Evolutionary conservation across 2,888 invertebrate genomes (phyloP).

Genomic region (Aleiodes leptofemur): DNA sequence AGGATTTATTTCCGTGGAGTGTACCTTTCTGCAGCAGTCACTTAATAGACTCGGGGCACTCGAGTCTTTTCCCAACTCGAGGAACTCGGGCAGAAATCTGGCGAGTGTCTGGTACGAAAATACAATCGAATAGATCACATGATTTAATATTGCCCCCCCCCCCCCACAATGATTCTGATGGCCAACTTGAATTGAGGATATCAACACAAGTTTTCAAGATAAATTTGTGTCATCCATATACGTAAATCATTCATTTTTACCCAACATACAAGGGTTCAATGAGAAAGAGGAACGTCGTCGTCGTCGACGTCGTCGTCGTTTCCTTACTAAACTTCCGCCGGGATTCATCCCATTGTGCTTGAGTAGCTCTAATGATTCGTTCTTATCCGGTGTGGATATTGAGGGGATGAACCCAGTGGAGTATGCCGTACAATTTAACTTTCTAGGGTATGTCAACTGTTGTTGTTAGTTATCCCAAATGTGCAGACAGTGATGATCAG

Average conservation of each 20-base stretch:
- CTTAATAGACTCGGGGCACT: too few species aligned
- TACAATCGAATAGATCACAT: too few species aligned
- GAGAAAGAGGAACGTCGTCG: slow-evolving; percentile 50
- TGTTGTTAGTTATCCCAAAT: neutral
- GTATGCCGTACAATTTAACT: slow-evolving; percentile 40
- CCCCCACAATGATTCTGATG: too few species aligned
- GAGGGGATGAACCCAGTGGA: slow-evolving; percentile 49
- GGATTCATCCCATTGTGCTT: slow-evolving; percentile 66
- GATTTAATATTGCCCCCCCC: too few species aligned
- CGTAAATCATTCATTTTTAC: slow-evolving; percentile 29
- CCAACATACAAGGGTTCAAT: slow-evolving; percentile 14
- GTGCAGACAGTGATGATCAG: slow-evolving; percentile 9
- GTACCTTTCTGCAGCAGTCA: too few species aligned
- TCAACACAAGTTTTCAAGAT: neutral
- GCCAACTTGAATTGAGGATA: too few species aligned
- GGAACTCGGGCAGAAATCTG: too few species aligned
- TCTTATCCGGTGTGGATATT: slow-evolving; percentile 67
- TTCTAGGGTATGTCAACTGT: neutral
- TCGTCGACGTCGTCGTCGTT: slow-evolving; percentile 48
- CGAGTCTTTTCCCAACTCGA: too few species aligned
- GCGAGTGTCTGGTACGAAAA: too few species aligned
- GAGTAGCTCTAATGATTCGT: slow-evolving; percentile 71
- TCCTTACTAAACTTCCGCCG: slow-evolving; percentile 71
- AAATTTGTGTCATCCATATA: neutral
- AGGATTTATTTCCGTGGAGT: too few species aligned